Conservation (phyloP, 1,140 invertebrate genomes). For the Lordiphosa clarofinis region DNA sequence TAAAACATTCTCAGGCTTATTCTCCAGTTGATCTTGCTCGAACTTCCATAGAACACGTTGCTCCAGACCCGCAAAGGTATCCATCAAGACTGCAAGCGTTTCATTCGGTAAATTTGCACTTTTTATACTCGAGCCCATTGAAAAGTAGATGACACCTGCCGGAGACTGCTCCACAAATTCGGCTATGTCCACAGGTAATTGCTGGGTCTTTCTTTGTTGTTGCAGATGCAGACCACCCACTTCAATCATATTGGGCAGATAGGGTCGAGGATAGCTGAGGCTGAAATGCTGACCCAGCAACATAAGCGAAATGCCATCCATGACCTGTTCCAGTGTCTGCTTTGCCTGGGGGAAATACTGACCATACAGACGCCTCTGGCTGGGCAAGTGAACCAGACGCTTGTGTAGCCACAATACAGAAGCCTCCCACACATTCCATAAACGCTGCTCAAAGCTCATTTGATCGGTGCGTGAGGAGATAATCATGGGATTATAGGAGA, state of each 20-base stretch:
- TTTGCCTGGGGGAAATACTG: slow-evolving; percentile 68
- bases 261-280: slow-evolving; percentile 81
- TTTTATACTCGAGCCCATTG: slow-evolving; percentile 84
- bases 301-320: slow-evolving; percentile 80
- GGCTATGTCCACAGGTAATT: slow-evolving; percentile 75
- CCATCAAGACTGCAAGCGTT: slow-evolving; percentile 80
- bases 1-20: slow-evolving; percentile 83
- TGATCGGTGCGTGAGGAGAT: slow-evolving; percentile 58
- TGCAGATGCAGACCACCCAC: slow-evolving; percentile 81
- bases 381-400: slow-evolving; percentile 46
- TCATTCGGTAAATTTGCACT: slow-evolving; percentile 81
- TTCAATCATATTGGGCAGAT: slow-evolving; percentile 81
- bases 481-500: slow-evolving; percentile 74
- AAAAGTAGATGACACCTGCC: slow-evolving; percentile 85
- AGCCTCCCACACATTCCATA: slow-evolving; percentile 72
- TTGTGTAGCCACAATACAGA: slow-evolving; percentile 32
- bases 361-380: slow-evolving; percentile 71
- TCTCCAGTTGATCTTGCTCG: slow-evolving; percentile 81
- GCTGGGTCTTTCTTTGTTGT: slow-evolving; percentile 68
- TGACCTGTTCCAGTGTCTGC: slow-evolving; percentile 43
- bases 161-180: slow-evolving; percentile 82
- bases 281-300: slow-evolving; percentile 82
- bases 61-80: slow-evolving; percentile 80
- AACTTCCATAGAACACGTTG: slow-evolving; percentile 83
- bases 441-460: slow-evolving; percentile 80